These are phyloP conservation scores for Megalurothrips usitatus DNA, from an alignment of 2,888 invertebrate genomes.

Conservation along the genomic window DNA sequence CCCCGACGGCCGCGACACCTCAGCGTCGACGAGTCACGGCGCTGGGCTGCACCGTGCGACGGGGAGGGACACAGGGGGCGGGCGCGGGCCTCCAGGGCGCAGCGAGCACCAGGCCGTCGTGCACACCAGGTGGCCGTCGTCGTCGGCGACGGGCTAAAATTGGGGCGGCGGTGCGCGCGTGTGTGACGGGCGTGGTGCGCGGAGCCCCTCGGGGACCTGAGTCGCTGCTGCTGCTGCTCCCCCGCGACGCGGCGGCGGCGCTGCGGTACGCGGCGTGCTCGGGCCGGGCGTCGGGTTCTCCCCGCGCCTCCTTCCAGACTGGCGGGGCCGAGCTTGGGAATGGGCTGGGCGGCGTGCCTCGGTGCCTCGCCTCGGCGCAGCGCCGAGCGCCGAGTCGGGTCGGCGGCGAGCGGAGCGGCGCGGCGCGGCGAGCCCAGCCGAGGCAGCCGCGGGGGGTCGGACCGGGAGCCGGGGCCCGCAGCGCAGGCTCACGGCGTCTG, in stretches of 20 bases:
- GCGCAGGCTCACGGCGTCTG: slow-evolving; percentile 8
- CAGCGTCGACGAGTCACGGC: no score
- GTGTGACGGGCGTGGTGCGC: no score
- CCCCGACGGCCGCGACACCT: no score
- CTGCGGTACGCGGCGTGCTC: not conserved
- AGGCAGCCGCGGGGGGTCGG: not conserved
- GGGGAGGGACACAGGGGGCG: no score
- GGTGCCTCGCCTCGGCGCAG: not conserved
- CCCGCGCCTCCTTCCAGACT: not conserved
- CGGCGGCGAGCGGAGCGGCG: not conserved
- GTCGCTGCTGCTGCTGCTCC: not conserved
- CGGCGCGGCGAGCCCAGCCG: not conserved
- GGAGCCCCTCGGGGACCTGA: no score
- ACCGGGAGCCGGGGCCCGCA: not conserved
- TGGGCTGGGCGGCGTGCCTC: not conserved
- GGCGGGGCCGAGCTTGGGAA: not conserved
- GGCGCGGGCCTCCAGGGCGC: no score
- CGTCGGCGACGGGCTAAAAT: not conserved
- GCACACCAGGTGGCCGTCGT: not conserved
- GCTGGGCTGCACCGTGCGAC: no score
- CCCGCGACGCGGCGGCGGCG: not conserved
- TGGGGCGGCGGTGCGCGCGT: not conserved
- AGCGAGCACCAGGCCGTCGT: no score
- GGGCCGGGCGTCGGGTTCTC: not conserved
- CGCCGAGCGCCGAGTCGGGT: not conserved